A percentile compares a stretch with the other conserved stretches of the same genome.
phyloP scores from a whole-genome alignment of 2,797 vertebrate species.

The Enteromius unitaeniatus region DNA sequence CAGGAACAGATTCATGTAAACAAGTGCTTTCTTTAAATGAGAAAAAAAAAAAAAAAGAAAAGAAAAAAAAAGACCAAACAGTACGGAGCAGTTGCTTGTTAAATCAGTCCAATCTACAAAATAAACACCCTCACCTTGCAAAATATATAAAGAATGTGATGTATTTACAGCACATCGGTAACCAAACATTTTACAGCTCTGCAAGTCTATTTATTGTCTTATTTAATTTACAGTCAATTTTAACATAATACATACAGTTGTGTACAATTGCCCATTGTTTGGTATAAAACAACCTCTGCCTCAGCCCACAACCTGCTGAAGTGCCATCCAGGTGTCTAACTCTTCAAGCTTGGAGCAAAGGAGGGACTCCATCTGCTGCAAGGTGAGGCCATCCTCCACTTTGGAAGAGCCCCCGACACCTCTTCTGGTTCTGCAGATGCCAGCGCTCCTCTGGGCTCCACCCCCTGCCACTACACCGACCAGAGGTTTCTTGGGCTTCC shows the following conservation, averaged over 20 bases:
- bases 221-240: constrained; percentile 11
- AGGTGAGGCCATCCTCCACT: constrained; percentile 59
- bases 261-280: neutral
- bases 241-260: constrained; percentile 9
- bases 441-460: constrained; percentile 56
- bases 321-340: constrained; percentile 72
- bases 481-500: constrained; percentile 78
- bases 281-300: neutral
- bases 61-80: neutral
- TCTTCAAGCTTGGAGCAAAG: constrained; percentile 79
- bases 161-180: neutral
- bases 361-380: constrained; percentile 75
- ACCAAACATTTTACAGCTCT: neutral
- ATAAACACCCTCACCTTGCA: constrained; percentile 3
- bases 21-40: constrained; percentile 4
- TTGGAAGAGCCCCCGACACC: constrained; percentile 65
- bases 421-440: constrained; percentile 69
- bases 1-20: constrained; percentile 32
- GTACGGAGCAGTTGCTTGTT: neutral
- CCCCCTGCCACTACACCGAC: constrained; percentile 52
- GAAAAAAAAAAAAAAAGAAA: neutral
- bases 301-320: constrained; percentile 68
- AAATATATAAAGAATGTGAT: constrained; percentile 2
- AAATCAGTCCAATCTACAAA: constrained; percentile 11
- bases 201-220: constrained; percentile 8